phyloP scores from a whole-genome alignment of 1,140 invertebrate species.

The Apolygus lucorum region DNA sequence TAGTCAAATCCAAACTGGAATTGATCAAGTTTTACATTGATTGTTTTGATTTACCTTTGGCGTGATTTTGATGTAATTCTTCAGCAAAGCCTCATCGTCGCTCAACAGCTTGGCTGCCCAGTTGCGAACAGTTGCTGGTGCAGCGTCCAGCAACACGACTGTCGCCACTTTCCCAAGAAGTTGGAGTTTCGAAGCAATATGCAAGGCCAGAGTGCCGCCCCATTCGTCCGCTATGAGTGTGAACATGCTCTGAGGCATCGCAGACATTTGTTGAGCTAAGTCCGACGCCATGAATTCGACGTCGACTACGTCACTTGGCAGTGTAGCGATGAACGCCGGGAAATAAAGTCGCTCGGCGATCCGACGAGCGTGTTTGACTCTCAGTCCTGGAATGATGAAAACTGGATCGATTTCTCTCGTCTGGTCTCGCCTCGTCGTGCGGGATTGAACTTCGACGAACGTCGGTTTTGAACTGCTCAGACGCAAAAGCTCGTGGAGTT shows the following conservation, averaged over 20 bases:
- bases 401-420: conserved; percentile 1
- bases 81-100: neutral
- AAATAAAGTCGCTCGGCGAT: neutral
- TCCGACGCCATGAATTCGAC: conserved; percentile 8
- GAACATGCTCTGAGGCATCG: conserved; percentile 20
- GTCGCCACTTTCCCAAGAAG: neutral
- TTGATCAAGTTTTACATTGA: neutral
- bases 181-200: conserved; percentile 29
- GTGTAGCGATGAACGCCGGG: conserved; percentile 4
- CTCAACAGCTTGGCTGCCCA: neutral
- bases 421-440: neutral
- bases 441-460: neutral
- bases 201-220: conserved; percentile 29
- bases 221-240: conserved; percentile 31
- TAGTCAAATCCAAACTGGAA: neutral
- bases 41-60: neutral
- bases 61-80: conserved; percentile 11
- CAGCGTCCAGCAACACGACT: conserved; percentile 16
- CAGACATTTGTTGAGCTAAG: conserved; percentile 4
- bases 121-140: neutral
- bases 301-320: neutral
- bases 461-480: neutral
- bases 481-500: neutral
- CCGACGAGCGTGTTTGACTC: neutral
- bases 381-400: conserved; percentile 2